A percentile compares a stretch with the other conserved stretches of the same genome.
Conservation (phyloP, 92 coral and sea anemone genomes). For the Epizoanthus fatuus region DNA sequence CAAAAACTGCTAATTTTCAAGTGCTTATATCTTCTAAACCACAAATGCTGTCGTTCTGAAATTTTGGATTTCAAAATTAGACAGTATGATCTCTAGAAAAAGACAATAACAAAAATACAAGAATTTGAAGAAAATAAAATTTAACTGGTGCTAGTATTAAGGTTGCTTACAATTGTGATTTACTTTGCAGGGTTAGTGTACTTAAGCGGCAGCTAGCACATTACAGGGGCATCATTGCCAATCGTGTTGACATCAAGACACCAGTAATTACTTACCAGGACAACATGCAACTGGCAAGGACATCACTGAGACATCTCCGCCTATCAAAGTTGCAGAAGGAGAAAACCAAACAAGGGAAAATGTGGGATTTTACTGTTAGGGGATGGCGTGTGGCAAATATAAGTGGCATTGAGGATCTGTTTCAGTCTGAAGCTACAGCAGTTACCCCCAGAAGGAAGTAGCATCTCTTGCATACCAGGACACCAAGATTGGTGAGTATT, state of each 20-base stretch:
- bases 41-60: no score
- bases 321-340: conserved; percentile 36
- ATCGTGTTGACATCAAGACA: background rate
- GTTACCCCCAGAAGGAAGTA: conserved; percentile 9
- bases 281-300: conserved; percentile 23
- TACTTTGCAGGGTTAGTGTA: background rate
- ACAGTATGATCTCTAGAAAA: no score
- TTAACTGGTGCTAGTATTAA: no score
- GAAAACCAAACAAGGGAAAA: conserved; percentile 20
- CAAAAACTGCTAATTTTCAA: no score
- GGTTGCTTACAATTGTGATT: background rate
- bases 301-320: conserved; percentile 30
- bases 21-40: no score
- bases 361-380: conserved; percentile 36
- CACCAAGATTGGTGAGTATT: conserved; percentile 11
- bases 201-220: conserved; percentile 26
- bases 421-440: background rate
- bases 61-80: no score
- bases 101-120: no score
- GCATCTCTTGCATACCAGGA: background rate
- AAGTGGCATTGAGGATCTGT: background rate
- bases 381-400: conserved; percentile 30
- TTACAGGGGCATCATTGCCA: conserved; percentile 6
- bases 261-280: conserved; percentile 38
- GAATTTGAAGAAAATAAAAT: no score